Base-by-base conservation (phyloP, 2,888 invertebrate genomes). In the Syrista parreyssii region DNA sequence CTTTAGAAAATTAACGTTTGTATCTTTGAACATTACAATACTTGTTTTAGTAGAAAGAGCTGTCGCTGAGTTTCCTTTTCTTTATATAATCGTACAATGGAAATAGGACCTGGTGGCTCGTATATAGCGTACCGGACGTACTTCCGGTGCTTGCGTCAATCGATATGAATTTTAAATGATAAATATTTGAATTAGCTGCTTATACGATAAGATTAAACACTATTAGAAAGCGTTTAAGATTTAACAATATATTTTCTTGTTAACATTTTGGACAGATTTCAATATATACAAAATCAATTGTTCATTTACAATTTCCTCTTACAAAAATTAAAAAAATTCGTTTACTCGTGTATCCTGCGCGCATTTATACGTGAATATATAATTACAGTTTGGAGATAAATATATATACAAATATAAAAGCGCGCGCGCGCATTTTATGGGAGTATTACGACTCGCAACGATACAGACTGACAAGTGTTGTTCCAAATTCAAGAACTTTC, bases 201-300 rank as follows among this genome's bases (percentile, higher is more conserved):
- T 23, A 23, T 55, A 55, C 55, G 23, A 23, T 9, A 2, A 55
- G 9, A 55, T 55, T 23, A 55, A 55, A 23, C 23, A 55, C 55
- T 55, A 23, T 55, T 9, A 15, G 23, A 23, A 55, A 9, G 55
- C 6, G 23, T 23, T 71, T 71, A 12, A 31, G 71, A 71, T 71
- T 71, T 71, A 71, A 71, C 71, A 71, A 71, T 71, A 71, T 71
- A 71, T 71, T 71, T 71, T 71, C 33, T 71, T 71, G 71, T 71
- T 33, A 71, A 71, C 71, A 71, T 71, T 71, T 71, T 71, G 12
- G 82, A 84, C 82, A 84, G 81, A 84, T 81, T 80, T 82, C 83
- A 81, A 76, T 85, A 85, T 84, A 83, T 84, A 85, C 83, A 85
- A 84, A 83, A 84, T 76, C 81, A 85, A 81, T 82, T 75, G 77